These are phyloP conservation scores for Megaustenia siamemsis DNA, from an alignment of 2,888 invertebrate genomes.

Conservation along the genomic window DNA sequence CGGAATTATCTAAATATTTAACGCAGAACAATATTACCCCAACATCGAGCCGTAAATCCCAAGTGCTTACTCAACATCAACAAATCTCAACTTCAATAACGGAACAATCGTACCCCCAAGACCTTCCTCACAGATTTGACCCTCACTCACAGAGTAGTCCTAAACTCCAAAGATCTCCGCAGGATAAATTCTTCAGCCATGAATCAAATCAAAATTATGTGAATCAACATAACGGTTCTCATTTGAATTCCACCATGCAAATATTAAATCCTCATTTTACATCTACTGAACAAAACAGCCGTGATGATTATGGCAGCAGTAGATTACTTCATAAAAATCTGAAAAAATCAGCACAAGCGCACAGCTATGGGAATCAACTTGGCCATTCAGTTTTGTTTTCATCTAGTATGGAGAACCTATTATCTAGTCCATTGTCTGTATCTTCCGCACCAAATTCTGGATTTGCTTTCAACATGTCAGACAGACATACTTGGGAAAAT, in stretches of 20 bases:
- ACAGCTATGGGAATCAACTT: background rate
- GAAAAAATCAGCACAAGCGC: background rate
- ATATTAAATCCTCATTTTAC: background rate
- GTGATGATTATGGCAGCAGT: background rate
- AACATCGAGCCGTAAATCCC: constrained; percentile 15
- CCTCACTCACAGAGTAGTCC: constrained; percentile 45
- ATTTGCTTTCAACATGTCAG: background rate
- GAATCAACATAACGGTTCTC: background rate
- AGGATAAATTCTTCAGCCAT: background rate
- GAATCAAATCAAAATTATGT: background rate
- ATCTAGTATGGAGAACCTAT: constrained; percentile 46
- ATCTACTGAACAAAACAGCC: background rate
- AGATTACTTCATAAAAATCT: background rate
- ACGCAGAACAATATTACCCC: background rate
- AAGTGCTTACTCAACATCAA: background rate
- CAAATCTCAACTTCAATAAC: background rate
- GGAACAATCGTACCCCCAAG: background rate
- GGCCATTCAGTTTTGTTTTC: constrained; percentile 2
- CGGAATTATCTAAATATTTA: constrained; percentile 2
- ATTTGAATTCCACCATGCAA: background rate
- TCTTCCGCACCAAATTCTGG: background rate
- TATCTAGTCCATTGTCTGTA: background rate
- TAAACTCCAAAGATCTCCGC: constrained; percentile 12
- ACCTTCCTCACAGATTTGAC: background rate
- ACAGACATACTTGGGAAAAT: background rate